A percentile compares a stretch with the other conserved stretches of the same genome.
Evolutionary conservation across 2,888 invertebrate genomes (phyloP).

Genomic region (Nemotelus pantherinus): DNA sequence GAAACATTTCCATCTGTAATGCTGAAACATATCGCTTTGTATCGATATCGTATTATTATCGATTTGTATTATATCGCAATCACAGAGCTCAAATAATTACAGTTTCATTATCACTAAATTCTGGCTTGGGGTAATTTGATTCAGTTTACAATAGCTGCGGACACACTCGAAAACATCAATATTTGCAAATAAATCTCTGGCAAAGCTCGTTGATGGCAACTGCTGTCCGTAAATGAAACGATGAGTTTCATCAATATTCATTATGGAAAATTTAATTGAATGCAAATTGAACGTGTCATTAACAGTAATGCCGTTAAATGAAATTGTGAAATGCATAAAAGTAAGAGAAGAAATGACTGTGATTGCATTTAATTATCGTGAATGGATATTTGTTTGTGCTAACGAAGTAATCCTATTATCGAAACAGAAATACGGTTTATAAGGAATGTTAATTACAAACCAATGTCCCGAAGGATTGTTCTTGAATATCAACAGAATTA

Average conservation of each 20-base stretch:
- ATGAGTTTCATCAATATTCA: neutral
- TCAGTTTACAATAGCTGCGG: neutral
- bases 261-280: neutral
- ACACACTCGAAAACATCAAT: neutral
- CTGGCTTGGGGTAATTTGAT: neutral
- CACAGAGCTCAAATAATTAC: too few species aligned
- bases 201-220: neutral
- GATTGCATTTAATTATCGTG: too few species aligned
- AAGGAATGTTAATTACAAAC: too few species aligned
- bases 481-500: too few species aligned
- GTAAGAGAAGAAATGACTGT: neutral
- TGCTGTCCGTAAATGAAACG: neutral
- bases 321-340: neutral
- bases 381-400: too few species aligned
- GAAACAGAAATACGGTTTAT: too few species aligned
- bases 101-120: neutral
- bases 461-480: too few species aligned
- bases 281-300: neutral
- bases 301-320: neutral
- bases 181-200: neutral
- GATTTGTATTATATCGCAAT: too few species aligned
- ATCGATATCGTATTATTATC: too few species aligned
- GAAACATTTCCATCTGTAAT: too few species aligned
- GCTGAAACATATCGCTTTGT: too few species aligned
- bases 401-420: too few species aligned